Base-by-base conservation (phyloP, 53 echinoderm and acorn worm genomes). In the Temnopleurus reevesii region DNA sequence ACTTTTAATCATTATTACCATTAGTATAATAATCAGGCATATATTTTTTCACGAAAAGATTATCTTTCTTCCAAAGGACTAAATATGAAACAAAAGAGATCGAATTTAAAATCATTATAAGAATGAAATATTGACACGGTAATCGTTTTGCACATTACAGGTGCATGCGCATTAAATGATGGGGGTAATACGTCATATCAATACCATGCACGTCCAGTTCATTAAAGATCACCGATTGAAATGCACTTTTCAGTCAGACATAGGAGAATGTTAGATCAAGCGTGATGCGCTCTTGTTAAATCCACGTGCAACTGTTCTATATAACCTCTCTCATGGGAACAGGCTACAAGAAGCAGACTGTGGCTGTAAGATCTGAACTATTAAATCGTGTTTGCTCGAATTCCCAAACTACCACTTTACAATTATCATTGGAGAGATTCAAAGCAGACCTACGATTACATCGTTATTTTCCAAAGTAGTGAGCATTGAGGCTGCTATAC, bases 361-460 rank as follows among this genome's bases (percentile, higher is more conserved):
- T 21, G 41, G 71, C 71, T 71, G 71, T 21, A 71, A 71, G 21
- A 36, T 23, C 41, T 31, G 31, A 71, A 71, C 71, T 71, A 71
- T 71, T 71, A 65, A 71, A 36, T n/a, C 26, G n/a, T 71, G 41
- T 71, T 71, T 71, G 8, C 71, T 41, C 41, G 10, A 71, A 71
- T 71, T 41, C 71, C 71, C 71, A 38, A 18, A 71, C 41, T 43
- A n/a, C 43, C 71, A 38, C 41, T 1, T 71, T 19, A 41, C 71
- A 71, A 71, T 71, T 71, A 71, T 71, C 71, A 71, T 71, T 23
- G n/a, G 15, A 71, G 28, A 38, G 19, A 71, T 71, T 71, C 43
- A 23, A 71, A 41, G 41, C 41, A 71, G 38, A 23, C 21, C n/a
- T n/a, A n/a, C n/a, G n/a, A n/a, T n/a, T n/a, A n/a, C n/a, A n/a